Evolutionary conservation across 2,113 vertebrate genomes (phyloP), one percentile per base, ranked within the genome.

Genomic region (Lamprologus ornatipinnis): DNA sequence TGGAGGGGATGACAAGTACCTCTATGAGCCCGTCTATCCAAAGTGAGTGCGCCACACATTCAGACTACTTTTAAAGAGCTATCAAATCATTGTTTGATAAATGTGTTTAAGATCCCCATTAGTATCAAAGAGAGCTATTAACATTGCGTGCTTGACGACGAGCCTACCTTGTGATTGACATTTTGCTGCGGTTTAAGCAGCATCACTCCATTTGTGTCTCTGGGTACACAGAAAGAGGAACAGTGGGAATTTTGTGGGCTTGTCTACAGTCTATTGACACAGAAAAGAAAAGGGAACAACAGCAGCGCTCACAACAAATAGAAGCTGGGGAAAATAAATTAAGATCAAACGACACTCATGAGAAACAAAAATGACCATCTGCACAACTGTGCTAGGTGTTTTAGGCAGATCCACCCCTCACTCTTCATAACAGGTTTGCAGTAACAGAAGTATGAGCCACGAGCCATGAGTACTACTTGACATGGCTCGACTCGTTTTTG

Each of bases 21-120:
- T 99, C 91, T 99, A 99, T 91, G 98, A 99, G 86, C 98, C 99
- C 4, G 81, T 99, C 73, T 99, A 98, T 96, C 98, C 98, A 82
- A 99, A 97, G 99, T 99, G 95, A 98, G 98, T 84, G 96, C 81
- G 68, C 96, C 86, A 84, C 37, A 57, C 14, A 81, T 7, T 81
- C 70, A 47, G 26, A 55, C 45, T 31, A 35, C 45, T 33, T 49
- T 78, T 40, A 51, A 55, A 55, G 51, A 26, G 12, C 31, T 54
- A 23, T 23, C 33, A 1, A 80, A 11, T 17, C 4, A 47, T 33
- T 19, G 14, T 49, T 51, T 51, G 42, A 78, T 49, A n/a, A 78
- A 49, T 49, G 35, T 68, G n/a, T 21, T 68, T 68, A 68, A 68
- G 42, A 31, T 75, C 42, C 40, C 13, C 9, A 31, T 47, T 47